Evolutionary conservation across 2,888 invertebrate genomes (phyloP).

Genomic region (Pemphredon lugubris): DNA sequence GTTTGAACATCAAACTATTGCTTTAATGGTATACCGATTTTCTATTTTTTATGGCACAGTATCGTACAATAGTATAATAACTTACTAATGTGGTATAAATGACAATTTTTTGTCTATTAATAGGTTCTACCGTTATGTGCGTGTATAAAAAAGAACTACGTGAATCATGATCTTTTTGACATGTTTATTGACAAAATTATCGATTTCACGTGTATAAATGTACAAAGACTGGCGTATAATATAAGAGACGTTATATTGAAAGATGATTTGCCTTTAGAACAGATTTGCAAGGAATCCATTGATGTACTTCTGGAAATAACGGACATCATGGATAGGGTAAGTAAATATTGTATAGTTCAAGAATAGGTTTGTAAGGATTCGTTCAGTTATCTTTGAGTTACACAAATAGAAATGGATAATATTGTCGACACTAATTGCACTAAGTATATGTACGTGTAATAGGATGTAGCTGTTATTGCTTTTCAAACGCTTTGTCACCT

Average conservation of each 20-base stretch:
- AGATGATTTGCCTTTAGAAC: slow-evolving; percentile 78
- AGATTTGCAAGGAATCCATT: slow-evolving; percentile 76
- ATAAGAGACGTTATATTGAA: slow-evolving; percentile 83
- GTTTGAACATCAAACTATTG: slow-evolving; percentile 76
- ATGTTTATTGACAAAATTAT: slow-evolving; percentile 85
- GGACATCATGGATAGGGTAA: slow-evolving; percentile 79
- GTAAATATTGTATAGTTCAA: background rate
- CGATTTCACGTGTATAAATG: slow-evolving; percentile 85
- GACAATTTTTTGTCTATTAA: slow-evolving; percentile 70
- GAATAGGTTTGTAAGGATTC: background rate
- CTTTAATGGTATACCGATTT: slow-evolving; percentile 71
- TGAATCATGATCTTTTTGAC: slow-evolving; percentile 82
- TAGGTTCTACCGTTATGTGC: slow-evolving; percentile 85
- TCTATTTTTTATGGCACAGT: too few relatives aligned
- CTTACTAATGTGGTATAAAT: background rate
- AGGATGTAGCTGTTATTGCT: slow-evolving; percentile 78
- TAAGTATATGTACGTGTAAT: too few relatives aligned
- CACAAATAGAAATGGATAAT: background rate
- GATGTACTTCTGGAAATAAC: slow-evolving; percentile 83
- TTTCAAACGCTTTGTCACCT: slow-evolving; percentile 78
- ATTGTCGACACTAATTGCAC: too few relatives aligned
- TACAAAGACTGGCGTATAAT: slow-evolving; percentile 84
- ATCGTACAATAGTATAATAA: too few relatives aligned
- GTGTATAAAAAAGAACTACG: slow-evolving; percentile 76
- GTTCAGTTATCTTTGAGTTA: background rate